A percentile compares a stretch with the other conserved stretches of the same genome.
phyloP scores from a whole-genome alignment of 1,140 invertebrate species.

The Fopius arisanus region DNA sequence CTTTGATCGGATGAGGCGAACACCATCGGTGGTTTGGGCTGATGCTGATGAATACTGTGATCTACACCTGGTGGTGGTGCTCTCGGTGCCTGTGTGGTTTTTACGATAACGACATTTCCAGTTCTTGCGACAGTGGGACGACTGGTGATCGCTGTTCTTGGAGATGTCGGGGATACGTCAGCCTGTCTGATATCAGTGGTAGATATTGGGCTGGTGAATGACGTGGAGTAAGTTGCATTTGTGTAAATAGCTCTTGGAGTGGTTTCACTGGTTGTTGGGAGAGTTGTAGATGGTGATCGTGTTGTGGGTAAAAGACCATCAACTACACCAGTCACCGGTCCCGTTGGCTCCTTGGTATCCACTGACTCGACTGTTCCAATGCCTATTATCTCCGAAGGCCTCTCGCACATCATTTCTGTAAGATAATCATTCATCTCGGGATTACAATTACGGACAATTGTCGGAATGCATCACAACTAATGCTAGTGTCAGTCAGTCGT shows the following conservation, averaged over 20 bases:
- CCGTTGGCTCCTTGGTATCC: slow-evolving; percentile 62
- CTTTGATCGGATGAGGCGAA: slow-evolving; percentile 65
- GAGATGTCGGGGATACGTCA: slow-evolving; percentile 37
- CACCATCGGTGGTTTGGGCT: slow-evolving; percentile 74
- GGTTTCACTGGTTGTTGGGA: slow-evolving; percentile 42
- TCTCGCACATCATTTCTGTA: slow-evolving; percentile 62
- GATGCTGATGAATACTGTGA: slow-evolving; percentile 53
- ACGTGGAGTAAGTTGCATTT: slow-evolving; percentile 41
- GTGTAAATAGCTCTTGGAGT: slow-evolving; percentile 26
- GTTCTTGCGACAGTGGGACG: slow-evolving; percentile 56
- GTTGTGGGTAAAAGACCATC: slow-evolving; percentile 41
- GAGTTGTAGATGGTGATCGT: slow-evolving; percentile 44
- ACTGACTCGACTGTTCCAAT: slow-evolving; percentile 67
- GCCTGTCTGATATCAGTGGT: slow-evolving; percentile 44
- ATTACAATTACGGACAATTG: too few relatives aligned
- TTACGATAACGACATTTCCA: slow-evolving; percentile 59
- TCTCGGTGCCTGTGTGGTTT: slow-evolving; percentile 53
- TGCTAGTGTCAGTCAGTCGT: not conserved
- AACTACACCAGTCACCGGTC: slow-evolving; percentile 47
- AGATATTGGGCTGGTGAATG: slow-evolving; percentile 44
- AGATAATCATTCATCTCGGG: slow-evolving; percentile 11
- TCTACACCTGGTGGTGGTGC: slow-evolving; percentile 47
- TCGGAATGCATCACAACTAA: too few relatives aligned
- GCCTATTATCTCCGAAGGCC: slow-evolving; percentile 63
- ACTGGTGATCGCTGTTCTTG: slow-evolving; percentile 45